Conservation (phyloP, 2,113 vertebrate species). For the Phaethornis superciliosus region DNA sequence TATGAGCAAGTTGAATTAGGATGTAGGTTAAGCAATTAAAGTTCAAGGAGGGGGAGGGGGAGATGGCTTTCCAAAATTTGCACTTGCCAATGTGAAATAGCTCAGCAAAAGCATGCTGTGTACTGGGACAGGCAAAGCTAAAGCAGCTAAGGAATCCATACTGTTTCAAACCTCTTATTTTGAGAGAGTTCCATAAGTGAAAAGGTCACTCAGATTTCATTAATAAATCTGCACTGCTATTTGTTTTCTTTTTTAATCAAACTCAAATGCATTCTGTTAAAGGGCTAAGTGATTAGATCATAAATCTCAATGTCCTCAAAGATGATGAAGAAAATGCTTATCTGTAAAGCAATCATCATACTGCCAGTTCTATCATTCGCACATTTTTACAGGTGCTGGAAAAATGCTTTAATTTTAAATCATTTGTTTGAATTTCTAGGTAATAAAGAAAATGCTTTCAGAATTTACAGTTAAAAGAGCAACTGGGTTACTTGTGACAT, state of each 20-base stretch:
- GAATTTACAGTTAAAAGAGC: slow-evolving; percentile 42
- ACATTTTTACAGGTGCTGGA: slow-evolving; percentile 83
- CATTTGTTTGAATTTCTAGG: slow-evolving; percentile 42
- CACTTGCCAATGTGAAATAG: slow-evolving; percentile 41
- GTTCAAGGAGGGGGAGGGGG: slow-evolving; percentile 79
- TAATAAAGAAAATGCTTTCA: slow-evolving; percentile 52
- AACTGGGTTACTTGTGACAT: neutral
- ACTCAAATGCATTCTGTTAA: slow-evolving; percentile 86
- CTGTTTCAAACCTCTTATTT: slow-evolving; percentile 52
- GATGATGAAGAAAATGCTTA: slow-evolving; percentile 88
- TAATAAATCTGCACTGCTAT: slow-evolving; percentile 77
- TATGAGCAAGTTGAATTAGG: slow-evolving; percentile 95
- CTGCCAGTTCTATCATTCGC: slow-evolving; percentile 86
- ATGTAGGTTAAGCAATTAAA: slow-evolving; percentile 97
- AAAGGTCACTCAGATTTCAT: slow-evolving; percentile 87
- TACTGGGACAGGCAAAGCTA: neutral
- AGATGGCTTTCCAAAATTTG: slow-evolving; percentile 62
- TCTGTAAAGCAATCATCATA: slow-evolving; percentile 92
- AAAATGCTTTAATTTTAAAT: slow-evolving; percentile 77
- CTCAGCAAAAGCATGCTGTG: neutral
- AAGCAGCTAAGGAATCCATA: neutral
- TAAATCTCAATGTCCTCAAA: slow-evolving; percentile 95
- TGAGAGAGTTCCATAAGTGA: slow-evolving; percentile 71
- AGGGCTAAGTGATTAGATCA: slow-evolving; percentile 86
- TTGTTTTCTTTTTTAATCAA: slow-evolving; percentile 88